Conservation (phyloP, 2,888 invertebrate species). For the Cistogaster globosa region DNA sequence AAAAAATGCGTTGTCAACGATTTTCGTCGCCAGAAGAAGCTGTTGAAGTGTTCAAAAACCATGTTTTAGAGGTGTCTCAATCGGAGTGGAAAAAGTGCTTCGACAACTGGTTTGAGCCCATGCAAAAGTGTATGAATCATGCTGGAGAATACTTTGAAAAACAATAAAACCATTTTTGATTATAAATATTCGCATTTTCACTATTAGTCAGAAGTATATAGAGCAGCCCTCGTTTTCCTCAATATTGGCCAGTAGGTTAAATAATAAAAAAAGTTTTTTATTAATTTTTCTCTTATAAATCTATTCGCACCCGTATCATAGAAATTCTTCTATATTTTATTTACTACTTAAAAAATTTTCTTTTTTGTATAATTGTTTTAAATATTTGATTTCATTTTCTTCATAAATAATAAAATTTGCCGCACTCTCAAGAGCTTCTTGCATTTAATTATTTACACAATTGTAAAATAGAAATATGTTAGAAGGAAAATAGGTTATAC, state of each 20-base stretch:
- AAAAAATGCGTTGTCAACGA: too few species aligned
- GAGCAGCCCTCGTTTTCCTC: too few species aligned
- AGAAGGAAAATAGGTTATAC: conserved; percentile 14
- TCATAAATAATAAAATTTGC: conserved; percentile 62
- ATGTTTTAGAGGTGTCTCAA: too few species aligned
- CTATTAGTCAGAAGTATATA: too few species aligned
- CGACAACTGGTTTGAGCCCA: too few species aligned
- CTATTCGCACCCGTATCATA: not conserved
- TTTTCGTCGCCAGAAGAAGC: too few species aligned
- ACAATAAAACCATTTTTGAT: too few species aligned
- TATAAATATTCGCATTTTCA: too few species aligned
- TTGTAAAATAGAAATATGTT: conserved; percentile 5
- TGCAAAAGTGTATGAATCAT: too few species aligned
- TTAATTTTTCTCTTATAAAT: conserved; percentile 17
- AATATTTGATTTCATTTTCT: conserved; percentile 47
- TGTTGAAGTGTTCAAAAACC: too few species aligned
- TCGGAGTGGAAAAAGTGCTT: too few species aligned
- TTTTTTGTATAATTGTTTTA: conserved; percentile 27
- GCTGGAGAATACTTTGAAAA: too few species aligned
- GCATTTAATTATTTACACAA: conserved; percentile 59
- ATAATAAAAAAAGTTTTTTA: not conserved
- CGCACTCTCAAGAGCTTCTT: conserved; percentile 42
- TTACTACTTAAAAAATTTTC: conserved; percentile 30
- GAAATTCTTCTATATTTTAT: conserved; percentile 36
- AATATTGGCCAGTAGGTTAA: conserved; percentile 69